Evolutionary conservation across 1,140 invertebrate genomes (phyloP), one percentile per base, ranked within the genome.

Genomic region (Nephotettix cincticeps): DNA sequence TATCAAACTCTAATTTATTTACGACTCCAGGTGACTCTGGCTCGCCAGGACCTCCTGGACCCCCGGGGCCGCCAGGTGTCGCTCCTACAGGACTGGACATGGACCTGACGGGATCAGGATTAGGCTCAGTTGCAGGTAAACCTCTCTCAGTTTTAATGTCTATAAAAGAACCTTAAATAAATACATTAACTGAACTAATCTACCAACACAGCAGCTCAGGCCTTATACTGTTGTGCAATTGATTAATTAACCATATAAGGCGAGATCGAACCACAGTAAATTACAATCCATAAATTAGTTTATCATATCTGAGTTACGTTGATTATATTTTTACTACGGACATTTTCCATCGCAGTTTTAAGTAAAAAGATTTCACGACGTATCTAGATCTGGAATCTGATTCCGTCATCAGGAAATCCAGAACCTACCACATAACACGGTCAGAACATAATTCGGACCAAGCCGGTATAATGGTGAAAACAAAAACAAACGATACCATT

Each of bases 11-110:
- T 43, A n/a, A n/a, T n/a, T n/a, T n/a, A n/a, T n/a, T n/a, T n/a
- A n/a, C n/a, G n/a, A n/a, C n/a, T n/a, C n/a, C n/a, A n/a, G n/a
- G n/a, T n/a, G n/a, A n/a, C n/a, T n/a, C n/a, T n/a, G n/a, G n/a
- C n/a, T n/a, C n/a, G 74, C 83, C 85, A n/a, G 93, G 93, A 69
- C 83, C 87, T 1, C 87, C 90, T 71, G 93, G 93, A 43, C 84
- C 88, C 19, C 84, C 86, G 23, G 91, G 91, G 1, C 80, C 80
- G 64, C 82, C 84, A 54, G 84, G 82, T 14, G 54, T 73, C 72
- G 71, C 32, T 36, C 73, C 63, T 14, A 17, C 28, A 1, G 25
- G 28, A 14, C 25, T 65, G 9, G 63, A 36, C 25, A 23, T 29
- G 17, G 63, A 65, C n/a, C n/a, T 32, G 28, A 65, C 28, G n/a